Base-by-base conservation (phyloP, 2,797 vertebrate species). In the Remorina albescens region DNA sequence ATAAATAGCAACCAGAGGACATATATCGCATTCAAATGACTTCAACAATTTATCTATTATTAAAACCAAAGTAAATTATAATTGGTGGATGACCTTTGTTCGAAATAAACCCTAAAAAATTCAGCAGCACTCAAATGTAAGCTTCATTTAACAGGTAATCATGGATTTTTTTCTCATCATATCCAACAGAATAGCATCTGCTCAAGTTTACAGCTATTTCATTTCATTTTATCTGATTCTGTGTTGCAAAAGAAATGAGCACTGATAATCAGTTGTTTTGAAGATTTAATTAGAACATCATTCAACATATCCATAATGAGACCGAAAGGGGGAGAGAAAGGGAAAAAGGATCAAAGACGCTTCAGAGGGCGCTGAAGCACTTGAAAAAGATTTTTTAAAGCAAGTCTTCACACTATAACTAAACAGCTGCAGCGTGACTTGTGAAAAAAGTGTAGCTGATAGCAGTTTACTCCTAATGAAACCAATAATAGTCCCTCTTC, bases 391-490 rank as follows among this genome's bases (percentile, higher is more conserved):
- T 44, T 58, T 34, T 19, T 66, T 56, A 53, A 65, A 58, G 46
- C 37, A 39, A 18, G 50, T 47, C 10, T 63, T 67, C 34, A 65
- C 39, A 46, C 18, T 8, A 49, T 47, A 46, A 67, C 61, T 54
- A 19, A 69, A 44, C 57, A 16, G 65, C 47, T 18, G 41, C 47
- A 30, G 30, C 46, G 66, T 26, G 25, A 64, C 57, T 41, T 55
- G 46, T 44, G 61, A 36, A 21, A 28, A 41, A 2, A 37, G n/a
- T 26, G 9, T 19, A 19, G 54, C 50, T n/a, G 3, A 5, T 64
- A 39, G 72, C 37, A 44, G 21, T 68, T 72, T 42, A 55, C 64
- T 67, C n/a, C 42, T 62, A 78, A 81, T 78, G 59, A 75, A 87
- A 83, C 66, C 34, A 69, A 69, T 77, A 79, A 81, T 25, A 37